Percentiles rank a stretch among this genome's conserved stretches.
These are phyloP conservation scores for Himalopsyche tibetana DNA, from an alignment of 2,888 invertebrate genomes.

Conservation along the genomic window DNA sequence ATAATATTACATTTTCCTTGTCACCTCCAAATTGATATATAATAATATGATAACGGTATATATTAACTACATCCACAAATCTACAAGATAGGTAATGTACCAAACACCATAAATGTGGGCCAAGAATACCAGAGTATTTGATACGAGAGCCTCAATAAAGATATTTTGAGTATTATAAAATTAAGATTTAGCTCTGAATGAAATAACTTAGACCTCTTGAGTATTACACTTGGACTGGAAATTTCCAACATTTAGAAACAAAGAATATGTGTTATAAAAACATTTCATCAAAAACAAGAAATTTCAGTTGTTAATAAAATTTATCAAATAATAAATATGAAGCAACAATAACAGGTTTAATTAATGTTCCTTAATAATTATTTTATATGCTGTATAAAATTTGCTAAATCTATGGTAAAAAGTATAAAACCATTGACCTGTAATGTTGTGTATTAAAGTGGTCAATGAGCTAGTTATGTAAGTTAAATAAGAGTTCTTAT, in stretches of 20 bases:
- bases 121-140: conserved; percentile 10
- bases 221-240: background rate
- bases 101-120: background rate
- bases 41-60: conserved; percentile 10
- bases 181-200: background rate
- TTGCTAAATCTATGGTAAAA: background rate
- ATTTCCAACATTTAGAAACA: conserved; percentile 1
- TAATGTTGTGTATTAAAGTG: too few species aligned
- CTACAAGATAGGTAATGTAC: conserved; percentile 8
- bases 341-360: background rate
- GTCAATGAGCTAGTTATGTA: too few species aligned
- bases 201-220: background rate
- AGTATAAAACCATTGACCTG: background rate
- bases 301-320: background rate
- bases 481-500: too few species aligned
- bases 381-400: background rate
- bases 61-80: background rate
- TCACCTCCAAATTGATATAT: conserved; percentile 13
- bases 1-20: conserved; percentile 14
- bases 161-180: conserved; percentile 2
- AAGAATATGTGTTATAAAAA: background rate
- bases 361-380: background rate
- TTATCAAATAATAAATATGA: background rate
- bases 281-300: background rate
- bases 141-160: conserved; percentile 6